Evolutionary conservation across 2,113 vertebrate species (phyloP).

Genomic region (Caranx melampygus): DNA sequence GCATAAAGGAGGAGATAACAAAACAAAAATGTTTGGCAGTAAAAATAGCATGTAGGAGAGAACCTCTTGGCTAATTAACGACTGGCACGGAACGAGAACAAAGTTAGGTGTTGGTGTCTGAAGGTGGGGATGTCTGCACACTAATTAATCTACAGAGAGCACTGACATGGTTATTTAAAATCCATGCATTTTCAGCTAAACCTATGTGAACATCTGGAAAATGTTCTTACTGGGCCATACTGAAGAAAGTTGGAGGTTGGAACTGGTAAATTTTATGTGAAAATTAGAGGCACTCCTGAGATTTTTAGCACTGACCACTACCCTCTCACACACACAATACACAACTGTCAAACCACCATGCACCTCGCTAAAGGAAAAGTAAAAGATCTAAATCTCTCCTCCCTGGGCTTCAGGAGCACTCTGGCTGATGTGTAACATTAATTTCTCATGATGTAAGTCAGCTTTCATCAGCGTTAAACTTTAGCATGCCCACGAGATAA

Average conservation of each 20-base stretch:
- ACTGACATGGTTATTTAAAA: conserved; percentile 47
- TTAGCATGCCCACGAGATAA: conserved; percentile 61
- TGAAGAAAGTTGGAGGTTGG: not conserved
- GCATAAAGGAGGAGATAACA: conserved; percentile 30
- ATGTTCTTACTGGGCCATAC: not conserved
- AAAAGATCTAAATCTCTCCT: conserved; percentile 59
- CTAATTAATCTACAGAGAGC: conserved; percentile 73
- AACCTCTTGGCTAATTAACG: conserved; percentile 68
- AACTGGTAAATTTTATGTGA: not conserved
- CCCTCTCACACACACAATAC: conserved; percentile 8
- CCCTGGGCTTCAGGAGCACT: conserved; percentile 52
- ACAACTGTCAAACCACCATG: conserved; percentile 30
- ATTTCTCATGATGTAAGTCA: conserved; percentile 83
- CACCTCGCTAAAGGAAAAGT: conserved; percentile 30
- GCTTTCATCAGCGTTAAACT: conserved; percentile 79
- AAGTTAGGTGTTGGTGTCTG: conserved; percentile 56
- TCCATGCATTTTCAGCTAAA: conserved; percentile 29
- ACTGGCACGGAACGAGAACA: conserved; percentile 57
- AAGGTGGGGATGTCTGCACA: conserved; percentile 54
- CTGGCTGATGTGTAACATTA: conserved; percentile 73
- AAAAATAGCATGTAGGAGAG: conserved; percentile 62
- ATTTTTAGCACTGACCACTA: not conserved
- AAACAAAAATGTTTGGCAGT: conserved; percentile 47
- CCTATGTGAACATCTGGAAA: not conserved
- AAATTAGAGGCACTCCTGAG: not conserved